Evolutionary conservation across 2,113 vertebrate species (phyloP), one percentile per base, ranked within the genome.

Genomic region (Clarias magur): DNA sequence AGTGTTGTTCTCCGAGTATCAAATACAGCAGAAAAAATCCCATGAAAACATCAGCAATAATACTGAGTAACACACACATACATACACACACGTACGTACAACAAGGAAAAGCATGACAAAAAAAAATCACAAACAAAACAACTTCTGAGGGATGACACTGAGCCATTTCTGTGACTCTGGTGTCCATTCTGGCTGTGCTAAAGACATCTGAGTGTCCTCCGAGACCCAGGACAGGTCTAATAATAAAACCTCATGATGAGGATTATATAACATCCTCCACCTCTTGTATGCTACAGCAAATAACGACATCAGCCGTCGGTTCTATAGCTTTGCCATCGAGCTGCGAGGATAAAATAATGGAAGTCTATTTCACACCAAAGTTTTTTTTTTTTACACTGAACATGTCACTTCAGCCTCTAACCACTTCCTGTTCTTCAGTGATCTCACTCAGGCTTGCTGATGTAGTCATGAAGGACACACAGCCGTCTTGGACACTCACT

Each of bases 151-250:
- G 73, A 53, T 5, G 23, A 56, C 73, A 70, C n/a, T 19, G 12
- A 19, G 27, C n/a, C 23, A 25, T 21, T 48, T 53, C 48, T n/a
- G 68, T 53, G 48, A 48, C 48, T 73, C 56, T 5, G 27, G 80
- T 88, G 62, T 72, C 54, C 6, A 25, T 72, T 70, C 70, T 21
- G 73, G 81, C 38, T 65, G 86, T 90, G 89, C 89, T 90, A 90
- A 92, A 92, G 86, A 85, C 88, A 90, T 90, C 62, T 88, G 89
- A 82, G 88, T 88, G 91, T 92, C 94, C 92, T 93, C 91, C 92
- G 93, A 92, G 27, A 83, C 59, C 87, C 59, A 87, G 85, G 87
- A 84, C 57, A 91, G 88, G 92, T 91, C 93, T 93, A 93, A 91
- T 34, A 2, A 87, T 87, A 89, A 82, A 60, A 15, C 19, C 27